Percentiles rank a stretch among this genome's conserved stretches.
These are phyloP conservation scores for Dynastes hyllus DNA, from an alignment of 2,888 invertebrate genomes.

Conservation along the genomic window DNA sequence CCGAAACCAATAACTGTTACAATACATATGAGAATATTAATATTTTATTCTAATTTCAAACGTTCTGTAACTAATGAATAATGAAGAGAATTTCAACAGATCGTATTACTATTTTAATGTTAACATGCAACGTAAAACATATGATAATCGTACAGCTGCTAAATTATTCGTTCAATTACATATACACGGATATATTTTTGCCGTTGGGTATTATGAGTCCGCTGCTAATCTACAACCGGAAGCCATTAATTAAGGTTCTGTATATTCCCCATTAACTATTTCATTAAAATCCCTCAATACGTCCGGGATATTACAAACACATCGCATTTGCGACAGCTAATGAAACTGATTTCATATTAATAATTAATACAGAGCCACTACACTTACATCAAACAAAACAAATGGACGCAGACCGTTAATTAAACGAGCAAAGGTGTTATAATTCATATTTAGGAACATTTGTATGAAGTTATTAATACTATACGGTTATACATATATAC, in stretches of 20 bases:
- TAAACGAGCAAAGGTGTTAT: not conserved
- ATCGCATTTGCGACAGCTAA: slow-evolving; percentile 7
- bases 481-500: too few relatives aligned
- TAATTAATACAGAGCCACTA: not conserved
- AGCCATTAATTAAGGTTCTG: not conserved
- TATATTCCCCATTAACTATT: slow-evolving; percentile 13
- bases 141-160: too few relatives aligned
- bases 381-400: slow-evolving; percentile 9
- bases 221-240: not conserved
- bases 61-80: too few relatives aligned
- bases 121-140: too few relatives aligned
- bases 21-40: too few relatives aligned
- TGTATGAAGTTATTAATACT: not conserved
- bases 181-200: not conserved
- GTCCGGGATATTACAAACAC: not conserved
- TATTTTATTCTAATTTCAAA: too few relatives aligned
- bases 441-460: slow-evolving; percentile 14
- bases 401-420: not conserved
- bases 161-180: too few relatives aligned
- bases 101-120: too few relatives aligned
- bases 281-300: slow-evolving; percentile 16
- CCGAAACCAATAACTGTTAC: too few relatives aligned
- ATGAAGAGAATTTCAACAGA: too few relatives aligned
- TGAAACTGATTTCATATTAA: slow-evolving; percentile 10
- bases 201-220: not conserved